These are phyloP conservation scores for Augochlorella aurata DNA, from an alignment of 2,888 invertebrate genomes.

Conservation along the genomic window DNA sequence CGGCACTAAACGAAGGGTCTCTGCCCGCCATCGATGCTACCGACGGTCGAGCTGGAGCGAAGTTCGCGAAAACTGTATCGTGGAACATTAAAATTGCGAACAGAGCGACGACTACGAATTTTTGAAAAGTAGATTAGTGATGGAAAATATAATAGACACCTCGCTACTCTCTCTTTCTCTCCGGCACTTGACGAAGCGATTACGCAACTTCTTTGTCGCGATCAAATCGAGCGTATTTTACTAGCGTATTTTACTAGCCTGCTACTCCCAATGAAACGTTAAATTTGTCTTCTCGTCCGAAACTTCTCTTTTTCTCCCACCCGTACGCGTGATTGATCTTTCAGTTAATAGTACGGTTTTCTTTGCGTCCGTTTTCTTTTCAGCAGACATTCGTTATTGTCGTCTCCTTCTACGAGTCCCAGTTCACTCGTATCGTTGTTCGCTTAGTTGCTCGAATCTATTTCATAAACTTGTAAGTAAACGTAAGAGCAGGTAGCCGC, in stretches of 20 bases:
- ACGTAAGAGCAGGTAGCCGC: too few relatives aligned
- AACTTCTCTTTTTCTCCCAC: neutral
- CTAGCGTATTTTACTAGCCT: neutral
- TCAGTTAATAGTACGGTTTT: neutral
- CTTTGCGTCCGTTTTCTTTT: neutral
- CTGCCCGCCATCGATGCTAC: too few relatives aligned
- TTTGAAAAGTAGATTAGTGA: too few relatives aligned
- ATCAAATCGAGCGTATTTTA: constrained; percentile 8
- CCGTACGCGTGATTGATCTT: neutral
- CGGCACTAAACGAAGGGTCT: too few relatives aligned
- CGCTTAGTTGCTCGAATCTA: too few relatives aligned
- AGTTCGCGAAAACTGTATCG: too few relatives aligned
- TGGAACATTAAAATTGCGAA: too few relatives aligned
- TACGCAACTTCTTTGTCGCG: constrained; percentile 1
- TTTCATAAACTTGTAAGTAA: too few relatives aligned
- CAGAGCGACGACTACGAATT: too few relatives aligned
- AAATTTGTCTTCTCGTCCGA: constrained; percentile 9
- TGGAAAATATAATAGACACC: neutral
- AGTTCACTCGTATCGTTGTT: too few relatives aligned
- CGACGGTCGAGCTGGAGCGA: too few relatives aligned
- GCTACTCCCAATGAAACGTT: neutral
- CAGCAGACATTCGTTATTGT: neutral
- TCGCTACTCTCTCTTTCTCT: neutral
- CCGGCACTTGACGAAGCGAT: constrained; percentile 5
- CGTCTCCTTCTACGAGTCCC: too few relatives aligned